Evolutionary conservation across 2,797 vertebrate genomes (phyloP).

Genomic region (Monodelphis domestica): DNA sequence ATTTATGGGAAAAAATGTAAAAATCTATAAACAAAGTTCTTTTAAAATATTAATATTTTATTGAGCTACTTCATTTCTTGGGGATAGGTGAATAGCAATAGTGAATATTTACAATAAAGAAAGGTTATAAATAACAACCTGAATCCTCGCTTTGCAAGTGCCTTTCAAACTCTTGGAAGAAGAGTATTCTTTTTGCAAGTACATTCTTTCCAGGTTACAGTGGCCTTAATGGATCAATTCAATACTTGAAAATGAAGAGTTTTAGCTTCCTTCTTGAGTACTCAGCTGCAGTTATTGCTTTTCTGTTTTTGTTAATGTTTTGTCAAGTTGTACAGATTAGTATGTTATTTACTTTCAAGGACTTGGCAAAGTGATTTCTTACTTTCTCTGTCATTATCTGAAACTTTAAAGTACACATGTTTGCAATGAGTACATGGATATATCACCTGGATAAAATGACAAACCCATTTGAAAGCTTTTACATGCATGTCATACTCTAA

Average conservation of each 20-base stretch:
- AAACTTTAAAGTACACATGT: not conserved
- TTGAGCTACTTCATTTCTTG: not conserved
- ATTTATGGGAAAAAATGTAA: constrained; percentile 3
- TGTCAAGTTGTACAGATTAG: not conserved
- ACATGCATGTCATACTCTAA: not conserved
- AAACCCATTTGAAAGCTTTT: not conserved
- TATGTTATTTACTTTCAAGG: constrained; percentile 10
- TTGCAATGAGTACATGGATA: not conserved
- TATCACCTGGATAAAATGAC: not conserved
- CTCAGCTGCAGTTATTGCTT: not conserved
- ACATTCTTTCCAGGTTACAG: not conserved
- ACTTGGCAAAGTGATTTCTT: constrained; percentile 10
- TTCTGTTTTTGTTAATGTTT: constrained; percentile 21
- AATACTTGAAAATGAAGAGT: not conserved
- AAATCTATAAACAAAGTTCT: not conserved
- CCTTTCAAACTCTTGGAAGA: not conserved
- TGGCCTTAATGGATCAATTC: not conserved
- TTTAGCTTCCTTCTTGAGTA: not conserved
- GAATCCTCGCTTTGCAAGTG: not conserved
- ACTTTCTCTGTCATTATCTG: not conserved
- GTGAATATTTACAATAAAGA: not conserved
- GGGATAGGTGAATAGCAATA: not conserved
- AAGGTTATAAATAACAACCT: not conserved
- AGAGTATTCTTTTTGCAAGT: not conserved
- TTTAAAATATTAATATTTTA: not conserved